Evolutionary conservation across 2,888 invertebrate genomes (phyloP).

Genomic region (Baccha elongata): DNA sequence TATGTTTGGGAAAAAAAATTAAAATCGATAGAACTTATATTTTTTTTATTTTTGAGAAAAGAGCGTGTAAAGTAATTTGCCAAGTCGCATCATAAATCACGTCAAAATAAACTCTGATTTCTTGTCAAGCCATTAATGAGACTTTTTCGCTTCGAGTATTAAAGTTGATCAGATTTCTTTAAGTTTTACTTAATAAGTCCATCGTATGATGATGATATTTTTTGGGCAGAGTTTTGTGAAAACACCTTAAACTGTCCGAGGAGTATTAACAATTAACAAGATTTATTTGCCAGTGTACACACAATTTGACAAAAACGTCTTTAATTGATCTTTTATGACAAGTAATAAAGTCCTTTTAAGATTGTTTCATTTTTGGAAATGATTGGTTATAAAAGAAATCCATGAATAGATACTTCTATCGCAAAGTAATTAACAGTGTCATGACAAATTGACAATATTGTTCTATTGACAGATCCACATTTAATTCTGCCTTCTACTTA

Average conservation of each 20-base stretch:
- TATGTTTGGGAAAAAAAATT: conserved; percentile 22
- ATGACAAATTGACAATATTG: too few species aligned
- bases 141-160: not conserved
- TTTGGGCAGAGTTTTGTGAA: not conserved
- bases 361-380: not conserved
- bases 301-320: conserved; percentile 21
- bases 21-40: conserved; percentile 43
- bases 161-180: conserved; percentile 40
- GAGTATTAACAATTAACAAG: conserved; percentile 21
- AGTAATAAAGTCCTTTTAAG: not conserved
- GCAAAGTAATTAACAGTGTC: too few species aligned
- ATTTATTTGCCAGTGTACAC: conserved; percentile 12
- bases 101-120: conserved; percentile 38
- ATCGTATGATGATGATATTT: conserved; percentile 2
- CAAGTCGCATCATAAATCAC: conserved; percentile 60
- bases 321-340: not conserved
- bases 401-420: too few species aligned
- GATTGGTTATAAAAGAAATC: too few species aligned
- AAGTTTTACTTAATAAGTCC: conserved; percentile 18
- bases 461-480: too few species aligned
- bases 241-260: not conserved
- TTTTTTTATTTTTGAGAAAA: conserved; percentile 24
- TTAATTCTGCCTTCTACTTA: too few species aligned
- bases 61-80: conserved; percentile 64
- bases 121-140: conserved; percentile 33